Conservation (phyloP, 2,113 vertebrate species). For the Pituophis catenifer region DNA sequence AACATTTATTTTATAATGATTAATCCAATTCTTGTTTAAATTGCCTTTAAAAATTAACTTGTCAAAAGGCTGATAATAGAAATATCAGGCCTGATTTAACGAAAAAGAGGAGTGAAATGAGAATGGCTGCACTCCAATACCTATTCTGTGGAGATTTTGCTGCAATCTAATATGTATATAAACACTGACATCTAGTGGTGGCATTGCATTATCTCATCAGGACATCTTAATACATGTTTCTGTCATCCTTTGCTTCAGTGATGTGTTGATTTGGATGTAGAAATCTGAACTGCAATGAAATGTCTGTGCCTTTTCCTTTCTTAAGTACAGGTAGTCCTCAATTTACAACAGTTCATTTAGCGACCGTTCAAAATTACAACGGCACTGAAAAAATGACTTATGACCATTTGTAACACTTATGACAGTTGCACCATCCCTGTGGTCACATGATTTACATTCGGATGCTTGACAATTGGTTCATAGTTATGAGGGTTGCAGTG, state of each 20-base stretch:
- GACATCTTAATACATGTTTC: not conserved
- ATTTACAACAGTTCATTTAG: not conserved
- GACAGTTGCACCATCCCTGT: not conserved
- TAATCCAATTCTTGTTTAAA: not conserved
- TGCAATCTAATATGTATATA: not conserved
- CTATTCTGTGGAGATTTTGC: not conserved
- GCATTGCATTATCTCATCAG: not conserved
- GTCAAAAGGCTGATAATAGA: not conserved
- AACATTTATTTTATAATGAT: not conserved
- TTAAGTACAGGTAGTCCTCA: not conserved
- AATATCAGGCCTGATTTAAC: not conserved
- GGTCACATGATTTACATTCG: not conserved
- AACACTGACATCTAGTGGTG: constrained; percentile 10
- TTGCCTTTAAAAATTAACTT: not conserved
- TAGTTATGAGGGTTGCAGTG: not conserved
- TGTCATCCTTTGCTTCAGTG: not conserved
- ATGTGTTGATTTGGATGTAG: not conserved
- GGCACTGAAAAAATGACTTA: not conserved
- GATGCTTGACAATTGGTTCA: not conserved
- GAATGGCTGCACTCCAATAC: not conserved
- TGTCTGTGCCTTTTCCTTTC: not conserved
- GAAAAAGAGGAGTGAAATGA: not conserved
- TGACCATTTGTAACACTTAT: not conserved
- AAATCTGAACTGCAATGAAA: not conserved
- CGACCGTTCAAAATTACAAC: not conserved